These are phyloP conservation scores for Eufriesea mexicana DNA, from an alignment of 1,140 invertebrate species.

Conservation along the genomic window DNA sequence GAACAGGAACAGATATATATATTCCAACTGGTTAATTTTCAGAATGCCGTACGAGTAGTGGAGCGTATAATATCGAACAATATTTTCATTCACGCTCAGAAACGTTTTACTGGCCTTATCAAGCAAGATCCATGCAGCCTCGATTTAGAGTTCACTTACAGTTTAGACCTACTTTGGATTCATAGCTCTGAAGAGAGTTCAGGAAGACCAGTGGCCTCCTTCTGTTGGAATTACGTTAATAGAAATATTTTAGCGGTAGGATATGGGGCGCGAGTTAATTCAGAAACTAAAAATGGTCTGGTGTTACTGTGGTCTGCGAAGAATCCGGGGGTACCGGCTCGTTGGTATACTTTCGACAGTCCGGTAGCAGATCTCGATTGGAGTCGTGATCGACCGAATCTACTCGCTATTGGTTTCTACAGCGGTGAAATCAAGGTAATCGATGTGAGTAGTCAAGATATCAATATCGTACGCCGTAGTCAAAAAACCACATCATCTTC, in stretches of 20 bases:
- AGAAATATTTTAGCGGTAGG: constrained; percentile 86
- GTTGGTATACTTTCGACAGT: constrained; percentile 86
- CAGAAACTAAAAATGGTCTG: constrained; percentile 83
- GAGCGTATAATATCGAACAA: constrained; percentile 88
- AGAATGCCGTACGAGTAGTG: constrained; percentile 85
- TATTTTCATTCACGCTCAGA: constrained; percentile 85
- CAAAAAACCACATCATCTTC: constrained; percentile 82
- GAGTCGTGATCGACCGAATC: constrained; percentile 86
- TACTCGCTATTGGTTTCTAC: constrained; percentile 90
- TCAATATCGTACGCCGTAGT: constrained; percentile 82
- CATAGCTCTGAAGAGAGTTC: constrained; percentile 81
- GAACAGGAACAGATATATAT: constrained; percentile 76
- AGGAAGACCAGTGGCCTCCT: constrained; percentile 82
- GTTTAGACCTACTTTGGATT: constrained; percentile 86
- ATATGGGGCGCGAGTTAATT: constrained; percentile 85
- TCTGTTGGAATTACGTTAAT: constrained; percentile 87
- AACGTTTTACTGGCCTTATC: constrained; percentile 85
- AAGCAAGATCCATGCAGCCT: constrained; percentile 84
- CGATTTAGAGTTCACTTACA: constrained; percentile 85
- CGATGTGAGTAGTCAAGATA: constrained; percentile 84
- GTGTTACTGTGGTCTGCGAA: constrained; percentile 92
- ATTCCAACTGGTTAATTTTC: constrained; percentile 81
- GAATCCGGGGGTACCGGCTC: constrained; percentile 92
- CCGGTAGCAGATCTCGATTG: constrained; percentile 90
- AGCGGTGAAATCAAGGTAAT: constrained; percentile 90